Evolutionary conservation across 2,113 vertebrate species (phyloP).

Genomic region (Jacana jacana): DNA sequence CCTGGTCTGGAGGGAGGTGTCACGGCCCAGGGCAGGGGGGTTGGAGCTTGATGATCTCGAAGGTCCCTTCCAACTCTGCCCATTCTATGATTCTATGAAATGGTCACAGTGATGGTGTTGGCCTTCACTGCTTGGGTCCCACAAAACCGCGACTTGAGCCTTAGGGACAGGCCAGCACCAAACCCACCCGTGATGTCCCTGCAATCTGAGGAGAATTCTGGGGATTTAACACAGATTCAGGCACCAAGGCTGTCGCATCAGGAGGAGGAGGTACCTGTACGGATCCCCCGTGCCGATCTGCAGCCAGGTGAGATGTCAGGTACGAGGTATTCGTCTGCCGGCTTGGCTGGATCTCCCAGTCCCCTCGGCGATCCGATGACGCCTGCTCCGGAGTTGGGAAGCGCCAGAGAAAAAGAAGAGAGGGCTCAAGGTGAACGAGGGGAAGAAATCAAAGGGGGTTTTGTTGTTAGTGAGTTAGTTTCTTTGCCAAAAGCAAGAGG

Average conservation of each 20-base stretch:
- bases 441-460: slow-evolving; percentile 72
- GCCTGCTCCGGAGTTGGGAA: slow-evolving; percentile 78
- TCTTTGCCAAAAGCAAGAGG: slow-evolving; percentile 53
- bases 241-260: not conserved
- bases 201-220: not conserved
- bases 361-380: slow-evolving; percentile 92
- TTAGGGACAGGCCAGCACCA: fast-evolving
- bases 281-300: slow-evolving; percentile 98
- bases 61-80: too few species aligned
- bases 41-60: too few species aligned
- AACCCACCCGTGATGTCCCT: not conserved
- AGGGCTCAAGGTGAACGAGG: slow-evolving; percentile 68
- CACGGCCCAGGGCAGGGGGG: too few species aligned
- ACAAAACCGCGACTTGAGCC: fast-evolving
- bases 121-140: not conserved
- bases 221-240: not conserved
- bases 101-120: fast-evolving
- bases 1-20: too few species aligned
- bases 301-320: slow-evolving; percentile 95
- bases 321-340: slow-evolving; percentile 97
- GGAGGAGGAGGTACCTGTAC: slow-evolving; percentile 87
- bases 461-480: slow-evolving; percentile 68
- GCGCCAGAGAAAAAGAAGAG: slow-evolving; percentile 63
- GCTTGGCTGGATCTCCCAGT: slow-evolving; percentile 95
- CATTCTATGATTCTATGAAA: not conserved